Evolutionary conservation across 2,113 vertebrate genomes (phyloP).

Genomic region (Sceloporus undulatus): DNA sequence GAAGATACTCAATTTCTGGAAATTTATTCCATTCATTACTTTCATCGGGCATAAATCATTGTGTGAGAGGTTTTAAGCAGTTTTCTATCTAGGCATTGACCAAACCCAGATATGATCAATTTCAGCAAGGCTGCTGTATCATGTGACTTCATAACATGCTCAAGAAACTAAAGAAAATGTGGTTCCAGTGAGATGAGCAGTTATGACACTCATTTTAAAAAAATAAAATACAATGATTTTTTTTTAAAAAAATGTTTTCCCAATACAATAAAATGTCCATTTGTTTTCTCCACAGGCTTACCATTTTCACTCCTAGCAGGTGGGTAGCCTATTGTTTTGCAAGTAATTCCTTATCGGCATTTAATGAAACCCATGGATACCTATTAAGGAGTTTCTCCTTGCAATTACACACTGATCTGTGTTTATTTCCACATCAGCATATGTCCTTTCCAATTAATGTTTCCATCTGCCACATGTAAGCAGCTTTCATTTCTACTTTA

Average conservation of each 20-base stretch:
- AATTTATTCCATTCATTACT: not conserved
- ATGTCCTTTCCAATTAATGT: not conserved
- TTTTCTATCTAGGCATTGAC: not conserved
- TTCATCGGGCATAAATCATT: not conserved
- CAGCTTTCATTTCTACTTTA: constrained; percentile 3
- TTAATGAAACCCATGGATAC: not conserved
- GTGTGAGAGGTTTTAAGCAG: not conserved
- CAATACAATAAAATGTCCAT: not conserved
- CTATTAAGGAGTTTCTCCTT: not conserved
- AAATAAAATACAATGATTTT: not conserved
- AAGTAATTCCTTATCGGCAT: not conserved
- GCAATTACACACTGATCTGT: not conserved
- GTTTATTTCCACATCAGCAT: not conserved
- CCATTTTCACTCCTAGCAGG: not conserved
- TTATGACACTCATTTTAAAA: not conserved
- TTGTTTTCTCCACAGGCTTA: not conserved
- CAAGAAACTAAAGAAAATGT: not conserved
- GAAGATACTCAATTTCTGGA: not conserved
- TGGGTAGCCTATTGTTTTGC: not conserved
- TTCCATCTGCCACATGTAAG: not conserved
- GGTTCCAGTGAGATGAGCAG: not conserved
- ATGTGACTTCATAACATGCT: not conserved
- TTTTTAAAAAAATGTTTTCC: not conserved
- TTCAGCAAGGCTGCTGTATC: not conserved
- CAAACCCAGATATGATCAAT: not conserved